Conservation (phyloP, 2,888 invertebrate genomes). For the Rhimphoctona megacephalus region DNA sequence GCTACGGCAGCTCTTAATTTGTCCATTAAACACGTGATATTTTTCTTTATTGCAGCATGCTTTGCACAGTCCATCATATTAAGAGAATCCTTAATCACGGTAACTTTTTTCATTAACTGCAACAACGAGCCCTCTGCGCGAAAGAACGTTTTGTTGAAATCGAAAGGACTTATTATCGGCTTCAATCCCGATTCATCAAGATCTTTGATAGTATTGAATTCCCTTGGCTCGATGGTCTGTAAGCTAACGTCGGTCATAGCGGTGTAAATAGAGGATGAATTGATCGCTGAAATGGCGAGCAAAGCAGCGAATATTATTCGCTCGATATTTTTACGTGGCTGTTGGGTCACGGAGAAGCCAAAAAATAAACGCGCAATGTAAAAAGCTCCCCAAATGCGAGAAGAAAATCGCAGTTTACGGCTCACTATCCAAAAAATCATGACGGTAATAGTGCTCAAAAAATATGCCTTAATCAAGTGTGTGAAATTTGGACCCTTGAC, state of each 20-base stretch:
- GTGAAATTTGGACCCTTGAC: background rate
- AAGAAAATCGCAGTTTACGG: conserved; percentile 46
- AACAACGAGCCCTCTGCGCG: conserved; percentile 1
- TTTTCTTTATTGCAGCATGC: conserved; percentile 1
- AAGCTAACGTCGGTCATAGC: conserved; percentile 61
- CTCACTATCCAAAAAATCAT: conserved; percentile 35
- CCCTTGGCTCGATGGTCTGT: background rate
- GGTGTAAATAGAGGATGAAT: conserved; percentile 62
- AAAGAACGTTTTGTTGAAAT: conserved; percentile 51
- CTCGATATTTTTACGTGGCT: conserved; percentile 47
- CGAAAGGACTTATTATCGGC: conserved; percentile 36
- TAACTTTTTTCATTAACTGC: conserved; percentile 44
- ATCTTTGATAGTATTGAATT: conserved; percentile 51
- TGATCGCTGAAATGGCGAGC: conserved; percentile 61
- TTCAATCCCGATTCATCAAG: conserved; percentile 63
- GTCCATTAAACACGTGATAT: conserved; percentile 43
- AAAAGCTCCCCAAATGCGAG: conserved; percentile 46
- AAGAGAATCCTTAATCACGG: background rate
- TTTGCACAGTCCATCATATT: background rate
- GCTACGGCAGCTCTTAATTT: conserved; percentile 17
- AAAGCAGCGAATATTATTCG: conserved; percentile 57
- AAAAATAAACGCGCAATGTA: conserved; percentile 59
- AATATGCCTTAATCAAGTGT: background rate
- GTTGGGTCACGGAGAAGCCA: conserved; percentile 42
- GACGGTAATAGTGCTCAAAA: conserved; percentile 45